Evolutionary conservation across 2,113 vertebrate species (phyloP).

Genomic region (Phainopepla nitens): DNA sequence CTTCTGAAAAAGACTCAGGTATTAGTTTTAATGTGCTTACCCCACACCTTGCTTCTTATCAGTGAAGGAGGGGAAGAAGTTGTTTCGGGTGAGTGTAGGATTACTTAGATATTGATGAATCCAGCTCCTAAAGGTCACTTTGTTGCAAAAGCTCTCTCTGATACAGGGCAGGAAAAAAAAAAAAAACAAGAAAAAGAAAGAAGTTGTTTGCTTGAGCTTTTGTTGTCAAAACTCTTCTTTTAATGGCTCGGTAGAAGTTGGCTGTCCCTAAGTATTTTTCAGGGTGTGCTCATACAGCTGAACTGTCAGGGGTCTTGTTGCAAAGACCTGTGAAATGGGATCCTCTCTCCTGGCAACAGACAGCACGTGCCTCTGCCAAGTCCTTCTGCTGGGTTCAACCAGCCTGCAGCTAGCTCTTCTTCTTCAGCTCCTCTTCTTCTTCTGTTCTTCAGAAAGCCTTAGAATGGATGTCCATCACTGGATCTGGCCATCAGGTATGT

Average conservation of each 20-base stretch:
- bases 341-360: background rate
- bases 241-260: background rate
- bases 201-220: background rate
- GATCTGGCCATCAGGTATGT: background rate
- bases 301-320: background rate
- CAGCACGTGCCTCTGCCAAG: background rate
- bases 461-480: background rate
- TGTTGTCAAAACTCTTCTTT: background rate
- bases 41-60: background rate
- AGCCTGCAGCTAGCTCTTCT: background rate
- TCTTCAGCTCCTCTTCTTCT: background rate
- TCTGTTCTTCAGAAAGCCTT: background rate
- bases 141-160: background rate
- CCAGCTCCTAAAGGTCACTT: background rate
- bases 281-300: background rate
- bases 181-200: background rate
- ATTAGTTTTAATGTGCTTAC: background rate
- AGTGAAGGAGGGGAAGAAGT: background rate
- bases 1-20: background rate
- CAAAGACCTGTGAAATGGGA: background rate
- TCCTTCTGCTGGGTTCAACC: background rate
- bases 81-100: background rate
- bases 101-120: background rate
- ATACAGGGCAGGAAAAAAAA: accelerated
- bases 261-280: background rate